These are phyloP conservation scores for Argyra leucocephala DNA, from an alignment of 2,888 invertebrate genomes.

Conservation along the genomic window DNA sequence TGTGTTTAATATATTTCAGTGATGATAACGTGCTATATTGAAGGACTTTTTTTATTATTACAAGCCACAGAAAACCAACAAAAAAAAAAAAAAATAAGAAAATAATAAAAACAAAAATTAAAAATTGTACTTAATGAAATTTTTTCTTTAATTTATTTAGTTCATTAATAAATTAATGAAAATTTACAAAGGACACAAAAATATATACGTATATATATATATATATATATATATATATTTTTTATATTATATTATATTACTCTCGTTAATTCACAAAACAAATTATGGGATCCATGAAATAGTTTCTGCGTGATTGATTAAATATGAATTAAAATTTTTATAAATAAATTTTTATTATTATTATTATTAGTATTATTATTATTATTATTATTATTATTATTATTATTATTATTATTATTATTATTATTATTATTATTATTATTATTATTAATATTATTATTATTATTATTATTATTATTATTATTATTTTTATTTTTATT, in stretches of 20 bases:
- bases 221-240: no score
- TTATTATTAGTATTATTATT: no score
- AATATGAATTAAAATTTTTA: no score
- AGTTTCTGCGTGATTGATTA: no score
- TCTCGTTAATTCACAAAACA: not conserved
- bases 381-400: not conserved
- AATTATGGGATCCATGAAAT: not conserved
- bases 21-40: not conserved
- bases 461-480: no score
- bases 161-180: conserved; percentile 4
- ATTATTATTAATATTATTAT: no score
- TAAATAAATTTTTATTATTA: conserved; percentile 5
- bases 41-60: not conserved
- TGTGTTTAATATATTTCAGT: not conserved
- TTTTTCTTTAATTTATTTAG: conserved; percentile 2
- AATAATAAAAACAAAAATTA: not conserved
- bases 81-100: not conserved
- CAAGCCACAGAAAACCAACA: not conserved
- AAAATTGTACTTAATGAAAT: conserved; percentile 6
- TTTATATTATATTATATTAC: no score
- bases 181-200: not conserved
- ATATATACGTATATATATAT: no score
- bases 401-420: conserved; percentile 23
- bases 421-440: no score
- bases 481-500: no score